Conservation (phyloP, 1,140 invertebrate genomes). For the Eueides isabella region DNA sequence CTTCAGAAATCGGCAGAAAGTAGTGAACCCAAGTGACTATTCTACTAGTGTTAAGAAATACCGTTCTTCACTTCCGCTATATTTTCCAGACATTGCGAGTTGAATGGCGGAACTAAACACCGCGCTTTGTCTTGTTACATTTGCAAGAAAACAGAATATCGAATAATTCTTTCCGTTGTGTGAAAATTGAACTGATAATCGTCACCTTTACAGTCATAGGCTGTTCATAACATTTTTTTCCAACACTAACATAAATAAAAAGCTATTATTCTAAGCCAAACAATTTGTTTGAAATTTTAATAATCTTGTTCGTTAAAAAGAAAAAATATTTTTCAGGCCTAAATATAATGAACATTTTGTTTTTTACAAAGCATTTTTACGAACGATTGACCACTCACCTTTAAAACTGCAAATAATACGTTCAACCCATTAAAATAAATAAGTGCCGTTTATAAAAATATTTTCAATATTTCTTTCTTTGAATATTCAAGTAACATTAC, state of each 20-base stretch:
- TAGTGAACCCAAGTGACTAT: too few relatives aligned
- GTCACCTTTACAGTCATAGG: too few relatives aligned
- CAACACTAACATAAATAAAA: not conserved
- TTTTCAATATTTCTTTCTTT: not conserved
- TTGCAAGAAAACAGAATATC: too few relatives aligned
- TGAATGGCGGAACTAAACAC: too few relatives aligned
- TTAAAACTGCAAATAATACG: not conserved
- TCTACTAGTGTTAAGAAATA: too few relatives aligned
- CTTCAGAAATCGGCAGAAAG: too few relatives aligned
- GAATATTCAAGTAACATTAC: not conserved
- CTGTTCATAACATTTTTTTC: too few relatives aligned
- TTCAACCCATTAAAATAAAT: constrained; percentile 6
- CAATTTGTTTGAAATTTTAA: constrained; percentile 10
- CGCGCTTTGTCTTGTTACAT: too few relatives aligned
- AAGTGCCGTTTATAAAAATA: not conserved
- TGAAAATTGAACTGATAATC: too few relatives aligned
- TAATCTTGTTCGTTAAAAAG: constrained; percentile 7
- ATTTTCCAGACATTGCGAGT: too few relatives aligned
- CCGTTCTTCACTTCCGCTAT: too few relatives aligned
- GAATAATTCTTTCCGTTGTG: too few relatives aligned
- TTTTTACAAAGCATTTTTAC: not conserved
- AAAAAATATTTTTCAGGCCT: not conserved
- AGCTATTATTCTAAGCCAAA: not conserved
- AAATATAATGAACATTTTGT: constrained; percentile 2
- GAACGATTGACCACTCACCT: not conserved